These are phyloP conservation scores for crab-eating macaque (Macaca fascicularis) DNA, from an alignment of 2,113 vertebrate genomes.

Conservation along the genomic window T2T-MFA8v1.1 NC_088380.1:3721501-3722000, in stretches of 20 bases:
- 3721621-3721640: neutral
- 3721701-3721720: neutral
- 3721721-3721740: neutral
- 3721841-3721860: neutral
- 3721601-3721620: neutral
- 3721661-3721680: neutral
- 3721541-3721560: neutral
- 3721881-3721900: neutral
- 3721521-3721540: neutral
- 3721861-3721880: neutral
- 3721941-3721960: neutral
- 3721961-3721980: neutral
- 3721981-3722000: neutral
- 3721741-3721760: neutral
- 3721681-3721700: neutral
- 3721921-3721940: neutral
- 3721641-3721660: neutral
- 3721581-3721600: neutral
- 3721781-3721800: neutral
- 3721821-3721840: neutral
- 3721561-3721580: neutral
- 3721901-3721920: neutral
- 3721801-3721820: neutral
- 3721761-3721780: neutral
- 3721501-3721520: neutral